Percentiles rank a stretch among this genome's conserved stretches.
These are phyloP conservation scores for Rhingia rostrata DNA, from an alignment of 2,888 invertebrate genomes.

Conservation along the genomic window DNA sequence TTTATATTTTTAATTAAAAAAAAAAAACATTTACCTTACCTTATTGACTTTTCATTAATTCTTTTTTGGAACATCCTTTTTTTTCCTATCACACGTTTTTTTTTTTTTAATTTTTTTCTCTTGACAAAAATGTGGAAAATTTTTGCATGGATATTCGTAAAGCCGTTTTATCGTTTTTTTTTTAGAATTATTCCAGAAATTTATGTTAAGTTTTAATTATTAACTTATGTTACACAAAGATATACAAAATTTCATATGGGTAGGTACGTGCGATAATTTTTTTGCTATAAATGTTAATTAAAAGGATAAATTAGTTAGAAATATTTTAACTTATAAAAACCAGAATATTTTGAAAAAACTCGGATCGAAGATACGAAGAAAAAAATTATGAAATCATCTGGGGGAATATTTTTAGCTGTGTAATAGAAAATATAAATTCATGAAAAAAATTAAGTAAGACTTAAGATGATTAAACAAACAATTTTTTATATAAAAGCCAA, in stretches of 20 bases:
- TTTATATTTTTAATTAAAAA: not conserved
- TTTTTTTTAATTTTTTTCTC: conserved; percentile 30
- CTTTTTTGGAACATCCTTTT: conserved; percentile 5
- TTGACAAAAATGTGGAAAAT: conserved; percentile 80
- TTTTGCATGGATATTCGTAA: conserved; percentile 82
- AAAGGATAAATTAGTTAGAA: not conserved
- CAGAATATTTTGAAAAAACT: conserved; percentile 27
- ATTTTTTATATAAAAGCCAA: too few relatives aligned
- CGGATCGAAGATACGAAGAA: not conserved
- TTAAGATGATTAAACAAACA: too few relatives aligned
- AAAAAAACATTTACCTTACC: not conserved
- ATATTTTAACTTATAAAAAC: not conserved
- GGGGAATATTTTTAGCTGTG: too few relatives aligned
- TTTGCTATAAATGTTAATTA: not conserved
- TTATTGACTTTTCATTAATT: conserved; percentile 6
- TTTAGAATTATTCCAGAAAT: conserved; percentile 19
- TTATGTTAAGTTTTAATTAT: conserved; percentile 1
- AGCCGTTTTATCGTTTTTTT: conserved; percentile 75
- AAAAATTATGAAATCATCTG: not conserved
- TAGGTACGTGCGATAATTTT: conserved; percentile 8
- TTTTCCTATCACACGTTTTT: conserved; percentile 29
- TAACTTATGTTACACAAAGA: conserved; percentile 56
- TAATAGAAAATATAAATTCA: not conserved
- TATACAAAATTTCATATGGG: conserved; percentile 15
- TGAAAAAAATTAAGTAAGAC: not conserved